Conservation (phyloP, 2,888 invertebrate species). For the Alviniconcha strummeri region DNA sequence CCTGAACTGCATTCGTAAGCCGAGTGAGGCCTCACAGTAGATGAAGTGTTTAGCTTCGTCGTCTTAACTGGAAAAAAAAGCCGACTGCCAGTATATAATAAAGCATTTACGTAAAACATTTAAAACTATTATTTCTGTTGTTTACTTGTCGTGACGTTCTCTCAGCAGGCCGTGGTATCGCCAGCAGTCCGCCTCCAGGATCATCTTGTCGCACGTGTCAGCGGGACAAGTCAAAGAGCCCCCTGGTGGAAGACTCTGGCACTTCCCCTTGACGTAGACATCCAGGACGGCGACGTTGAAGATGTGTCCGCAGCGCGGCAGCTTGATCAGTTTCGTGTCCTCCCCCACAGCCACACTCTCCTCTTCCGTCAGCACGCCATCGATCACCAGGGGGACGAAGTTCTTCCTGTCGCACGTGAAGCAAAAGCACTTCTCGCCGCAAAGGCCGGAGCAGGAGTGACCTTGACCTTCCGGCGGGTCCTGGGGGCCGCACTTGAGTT, state of each 20-base stretch:
- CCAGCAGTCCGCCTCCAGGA: constrained; percentile 35
- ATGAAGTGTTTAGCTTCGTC: no score
- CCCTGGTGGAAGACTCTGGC: constrained; percentile 10
- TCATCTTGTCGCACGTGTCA: constrained; percentile 22
- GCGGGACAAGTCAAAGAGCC: constrained; percentile 31
- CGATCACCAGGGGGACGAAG: constrained; percentile 45
- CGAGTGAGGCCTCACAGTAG: no score
- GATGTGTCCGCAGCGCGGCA: constrained; percentile 35
- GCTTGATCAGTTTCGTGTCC: constrained; percentile 19
- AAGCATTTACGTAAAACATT: no score
- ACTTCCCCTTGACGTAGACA: constrained; percentile 18
- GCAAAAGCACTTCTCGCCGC: constrained; percentile 40
- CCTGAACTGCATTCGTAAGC: no score
- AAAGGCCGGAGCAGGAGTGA: constrained; percentile 35
- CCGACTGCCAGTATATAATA: no score
- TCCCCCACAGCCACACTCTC: not conserved
- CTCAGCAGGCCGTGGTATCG: constrained; percentile 19
- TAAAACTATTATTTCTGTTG: no score
- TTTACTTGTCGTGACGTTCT: not conserved
- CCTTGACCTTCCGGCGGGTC: not conserved
- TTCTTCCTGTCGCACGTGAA: constrained; percentile 42
- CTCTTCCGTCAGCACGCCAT: constrained; percentile 44
- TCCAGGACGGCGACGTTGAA: constrained; percentile 35
- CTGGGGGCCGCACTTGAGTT: not conserved
- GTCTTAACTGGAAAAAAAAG: no score